A percentile compares a stretch with the other conserved stretches of the same genome.
These are phyloP conservation scores for Habroteleia sp. DNA, from an alignment of 2,888 invertebrate genomes.

Conservation along the genomic window DNA sequence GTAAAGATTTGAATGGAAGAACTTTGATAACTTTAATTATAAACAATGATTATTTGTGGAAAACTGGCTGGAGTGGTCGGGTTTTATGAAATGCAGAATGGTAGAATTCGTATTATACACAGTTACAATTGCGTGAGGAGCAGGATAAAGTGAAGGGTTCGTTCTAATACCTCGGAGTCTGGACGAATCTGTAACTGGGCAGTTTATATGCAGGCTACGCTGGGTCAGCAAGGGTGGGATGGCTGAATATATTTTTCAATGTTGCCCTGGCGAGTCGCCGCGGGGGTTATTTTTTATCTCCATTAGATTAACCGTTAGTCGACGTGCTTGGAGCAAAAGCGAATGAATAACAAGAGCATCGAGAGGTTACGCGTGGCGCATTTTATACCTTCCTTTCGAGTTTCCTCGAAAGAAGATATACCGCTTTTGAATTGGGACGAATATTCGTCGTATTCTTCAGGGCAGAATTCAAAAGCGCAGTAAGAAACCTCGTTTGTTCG, in stretches of 20 bases:
- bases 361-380: conserved; percentile 67
- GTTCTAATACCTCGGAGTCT: conserved; percentile 32
- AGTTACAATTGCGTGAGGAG: background rate
- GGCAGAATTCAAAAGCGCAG: too few relatives aligned
- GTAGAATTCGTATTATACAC: conserved; percentile 4
- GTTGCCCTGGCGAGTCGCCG: conserved; percentile 68
- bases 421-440: too few relatives aligned
- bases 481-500: conserved; percentile 30
- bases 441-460: too few relatives aligned
- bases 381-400: conserved; percentile 65
- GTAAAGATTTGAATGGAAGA: too few relatives aligned
- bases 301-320: conserved; percentile 79
- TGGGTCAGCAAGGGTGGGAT: conserved; percentile 71
- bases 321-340: conserved; percentile 74
- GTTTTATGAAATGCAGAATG: conserved; percentile 25
- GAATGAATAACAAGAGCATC: conserved; percentile 73
- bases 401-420: conserved; percentile 13
- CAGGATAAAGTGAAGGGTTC: conserved; percentile 41
- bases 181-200: conserved; percentile 73
- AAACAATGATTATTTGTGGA: too few relatives aligned
- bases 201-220: conserved; percentile 79
- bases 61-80: too few relatives aligned
- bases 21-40: too few relatives aligned
- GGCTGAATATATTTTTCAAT: conserved; percentile 77
- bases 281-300: conserved; percentile 77